Evolutionary conservation across 2,888 invertebrate genomes (phyloP), one percentile per base, ranked within the genome.

Genomic region (Leptopilina myrica): DNA sequence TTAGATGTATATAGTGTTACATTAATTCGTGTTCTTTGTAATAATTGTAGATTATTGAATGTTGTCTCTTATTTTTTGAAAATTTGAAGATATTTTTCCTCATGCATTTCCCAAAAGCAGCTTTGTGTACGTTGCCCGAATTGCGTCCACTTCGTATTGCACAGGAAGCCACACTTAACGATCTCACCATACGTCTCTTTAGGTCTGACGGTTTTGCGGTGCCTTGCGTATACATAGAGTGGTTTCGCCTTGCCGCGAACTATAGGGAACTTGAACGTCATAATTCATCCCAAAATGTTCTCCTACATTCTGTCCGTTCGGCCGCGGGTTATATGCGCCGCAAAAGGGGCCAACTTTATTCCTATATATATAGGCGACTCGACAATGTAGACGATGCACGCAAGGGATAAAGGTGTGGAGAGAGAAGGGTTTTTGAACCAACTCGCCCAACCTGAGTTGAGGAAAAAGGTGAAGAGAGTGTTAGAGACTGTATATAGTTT

Each of bases 281-380:
- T 90, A 89, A 90, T 86, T 90, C 89, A 88, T 81, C 85, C 88
- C 88, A 79, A 89, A 89, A 89, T 90, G 88, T 89, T 90, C 88
- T 89, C 88, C 89, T 88, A 88, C 87, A 88, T 89, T 89, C 89
- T 87, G 82, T 77, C 62, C 76, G 78, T 75, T 53, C 76, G 77
- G 76, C 64, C 80, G 78, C 77, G 80, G 77, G 69, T 80, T 65
- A 56, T 76, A 56, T 76, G 78, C 79, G 77, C 78, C 79, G 77
- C 75, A 66, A 77, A 43, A 73, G 75, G 79, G 79, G 77, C 67
- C 80, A 40, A 69, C 43, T 77, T 77, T 76, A 77, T 81, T 49
- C 75, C 73, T 77, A 76, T 82, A 33, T 65, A 46, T 76, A 49
- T 49, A 49, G 46, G 12, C 56, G 67, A 73, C 64, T 64, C 64